Base-by-base conservation (phyloP, 2,113 vertebrate genomes). In the Odontesthes bonariensis region DNA sequence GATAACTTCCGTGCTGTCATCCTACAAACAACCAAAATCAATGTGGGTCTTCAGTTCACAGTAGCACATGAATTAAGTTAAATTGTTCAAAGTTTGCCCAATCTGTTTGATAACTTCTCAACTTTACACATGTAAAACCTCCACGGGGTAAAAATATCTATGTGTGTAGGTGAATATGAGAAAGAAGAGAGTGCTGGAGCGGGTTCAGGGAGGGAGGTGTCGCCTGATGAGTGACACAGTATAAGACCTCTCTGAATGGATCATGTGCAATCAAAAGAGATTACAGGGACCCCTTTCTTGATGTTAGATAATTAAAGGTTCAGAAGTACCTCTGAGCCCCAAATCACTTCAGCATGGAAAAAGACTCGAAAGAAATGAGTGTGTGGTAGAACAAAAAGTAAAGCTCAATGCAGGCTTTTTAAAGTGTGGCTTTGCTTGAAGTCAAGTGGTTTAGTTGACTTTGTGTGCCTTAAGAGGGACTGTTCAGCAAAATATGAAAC, bases 291-390 rank as follows among this genome's bases (percentile, higher is more conserved):
- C 69, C 62, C 9, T 13, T 19, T 14, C 46, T 49, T 17, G 46
- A 49, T 49, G 46, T 19, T n/a, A 11, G 71, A 81, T 90, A 89
- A 90, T 88, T 85, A 77, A 71, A 82, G 81, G 75, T 84, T 88
- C 35, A 73, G 74, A 31, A 20, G 53, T 54, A 61, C 40, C 69
- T 83, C 73, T 81, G 73, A 79, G 57, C 76, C 14, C 33, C 52
- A 86, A 84, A 84, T 84, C 53, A 79, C 77, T 86, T 67, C 54
- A 76, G 74, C 71, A 53, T 81, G 86, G 71, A 81, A 81, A 69
- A 69, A 84, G 78, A 47, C 60, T 20, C 46, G 83, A 85, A 77
- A 47, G 13, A 17, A 38, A 20, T 57, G 53, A 83, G 68, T 82
- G 75, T 38, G 46, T 8, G 86, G 79, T 86, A 20, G 77, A 81